These are phyloP conservation scores for Masnerella sp. DNA, from an alignment of 2,888 invertebrate genomes.

Conservation along the genomic window DNA sequence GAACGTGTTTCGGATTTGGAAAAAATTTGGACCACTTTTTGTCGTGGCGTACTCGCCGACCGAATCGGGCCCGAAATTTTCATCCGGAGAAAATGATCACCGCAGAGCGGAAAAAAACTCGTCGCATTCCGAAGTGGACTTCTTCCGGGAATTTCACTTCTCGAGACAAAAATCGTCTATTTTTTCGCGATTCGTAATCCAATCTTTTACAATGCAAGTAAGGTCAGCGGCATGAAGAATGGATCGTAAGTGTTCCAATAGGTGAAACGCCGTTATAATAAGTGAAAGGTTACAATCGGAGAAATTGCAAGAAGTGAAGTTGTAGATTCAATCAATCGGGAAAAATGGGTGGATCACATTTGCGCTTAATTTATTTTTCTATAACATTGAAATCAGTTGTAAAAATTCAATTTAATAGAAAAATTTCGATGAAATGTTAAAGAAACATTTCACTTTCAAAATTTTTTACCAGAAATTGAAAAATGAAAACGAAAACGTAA, in stretches of 20 bases:
- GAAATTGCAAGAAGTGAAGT: slow-evolving; percentile 51
- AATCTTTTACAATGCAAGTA: slow-evolving; percentile 18
- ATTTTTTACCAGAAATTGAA: too few species aligned
- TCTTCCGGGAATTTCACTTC: too few species aligned
- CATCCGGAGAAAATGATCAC: background rate
- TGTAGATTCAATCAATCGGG: too few species aligned
- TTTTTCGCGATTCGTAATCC: slow-evolving; percentile 15
- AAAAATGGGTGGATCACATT: too few species aligned
- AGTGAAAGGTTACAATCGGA: slow-evolving; percentile 55
- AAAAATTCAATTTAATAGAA: too few species aligned
- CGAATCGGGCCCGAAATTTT: background rate
- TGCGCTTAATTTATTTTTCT: too few species aligned
- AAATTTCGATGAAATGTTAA: too few species aligned
- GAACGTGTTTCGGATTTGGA: too few species aligned
- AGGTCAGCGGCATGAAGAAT: slow-evolving; percentile 17
- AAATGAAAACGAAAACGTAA: background rate
- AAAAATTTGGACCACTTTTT: slow-evolving; percentile 6
- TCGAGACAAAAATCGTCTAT: too few species aligned
- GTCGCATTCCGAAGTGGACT: too few species aligned
- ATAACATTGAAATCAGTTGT: slow-evolving; percentile 8
- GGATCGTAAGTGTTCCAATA: slow-evolving; percentile 34
- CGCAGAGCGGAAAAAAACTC: too few species aligned
- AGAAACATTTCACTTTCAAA: too few species aligned
- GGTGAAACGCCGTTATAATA: slow-evolving; percentile 39
- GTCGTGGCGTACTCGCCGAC: background rate